These are phyloP conservation scores for Cottoperca gobio DNA, from an alignment of 2,797 vertebrate species.

Conservation along the genomic window DNA sequence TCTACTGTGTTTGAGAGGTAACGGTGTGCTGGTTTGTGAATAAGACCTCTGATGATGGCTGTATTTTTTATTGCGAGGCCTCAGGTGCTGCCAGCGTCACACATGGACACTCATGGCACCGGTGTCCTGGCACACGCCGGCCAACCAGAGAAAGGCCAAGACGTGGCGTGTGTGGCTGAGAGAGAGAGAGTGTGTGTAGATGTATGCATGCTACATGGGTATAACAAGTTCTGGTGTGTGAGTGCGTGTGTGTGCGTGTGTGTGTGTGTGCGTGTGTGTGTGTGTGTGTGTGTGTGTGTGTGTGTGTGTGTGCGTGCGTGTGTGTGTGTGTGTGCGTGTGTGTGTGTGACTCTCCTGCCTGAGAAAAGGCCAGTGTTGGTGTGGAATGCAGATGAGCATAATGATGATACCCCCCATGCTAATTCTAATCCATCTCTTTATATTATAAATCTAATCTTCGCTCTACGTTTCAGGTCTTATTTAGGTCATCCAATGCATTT, in stretches of 20 bases:
- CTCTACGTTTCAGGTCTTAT: conserved; percentile 19
- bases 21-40: conserved; percentile 71
- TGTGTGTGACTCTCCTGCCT: conserved; percentile 22
- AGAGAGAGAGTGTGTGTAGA: conserved; percentile 10
- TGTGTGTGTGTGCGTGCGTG: conserved; percentile 11
- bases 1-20: conserved; percentile 49
- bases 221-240: no score
- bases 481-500: conserved; percentile 39
- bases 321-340: conserved; percentile 11
- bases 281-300: conserved; percentile 9
- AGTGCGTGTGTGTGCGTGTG: conserved; percentile 22
- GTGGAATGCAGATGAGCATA: conserved; percentile 49
- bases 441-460: conserved; percentile 41
- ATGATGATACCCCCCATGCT: conserved; percentile 38
- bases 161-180: conserved; percentile 37
- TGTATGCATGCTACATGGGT: conserved; percentile 7
- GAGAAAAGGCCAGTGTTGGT: conserved; percentile 33
- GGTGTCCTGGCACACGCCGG: conserved; percentile 56
- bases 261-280: conserved; percentile 9
- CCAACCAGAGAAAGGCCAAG: conserved; percentile 64
- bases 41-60: conserved; percentile 76
- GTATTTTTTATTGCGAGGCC: conserved; percentile 77
- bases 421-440: conserved; percentile 53
- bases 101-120: conserved; percentile 77
- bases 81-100: conserved; percentile 81